Base-by-base conservation (phyloP, 2,888 invertebrate species). In the Rhogogaster chlorosoma region DNA sequence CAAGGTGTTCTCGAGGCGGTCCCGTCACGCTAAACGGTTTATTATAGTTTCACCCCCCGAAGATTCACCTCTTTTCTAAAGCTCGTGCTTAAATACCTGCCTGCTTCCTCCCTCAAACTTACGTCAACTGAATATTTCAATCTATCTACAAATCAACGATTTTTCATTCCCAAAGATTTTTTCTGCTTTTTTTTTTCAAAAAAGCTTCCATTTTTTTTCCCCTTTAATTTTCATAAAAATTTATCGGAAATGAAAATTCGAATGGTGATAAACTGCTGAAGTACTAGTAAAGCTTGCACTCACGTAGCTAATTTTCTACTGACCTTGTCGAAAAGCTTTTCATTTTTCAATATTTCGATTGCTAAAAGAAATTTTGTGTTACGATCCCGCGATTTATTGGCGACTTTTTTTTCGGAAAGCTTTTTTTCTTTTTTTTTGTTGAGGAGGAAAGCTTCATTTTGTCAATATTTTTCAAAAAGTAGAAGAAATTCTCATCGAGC, bases 1-100 rank as follows among this genome's bases (percentile, higher is more conserved):
- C 61, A 77, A 77, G 49, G 77, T 49, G 77, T 77, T 77, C 49
- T 77, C 49, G 22, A 29, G 29, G 18, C 45, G 29, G 26, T 77
- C 29, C 49, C 77, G 67, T 73, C 73, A 73, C 42, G 73, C 73
- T 73, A 73, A 73, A 73, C 73, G 73, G 73, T 73, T 73, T 73
- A 73, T 73, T 67, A 67, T 73, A 73, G 73, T 73, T 73, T 73
- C n/a, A n/a, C n/a, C 38, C 38, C 71, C 36, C n/a, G 42, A 73
- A 42, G 42, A 22, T 73, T 73, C 38, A 73, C 22, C 73, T 12
- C 67, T 67, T 67, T 67, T 32, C 32, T 18, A 67, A 67, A 67
- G 67, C 67, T 67, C 67, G 12, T 29, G 22, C 12, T 22, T 29
- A 26, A 29, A 67, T 26, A 15, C 67, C 26, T 22, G 22, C 10